phyloP scores from a whole-genome alignment of 2,797 vertebrate genomes.

The Takifugu ocellatus region DNA sequence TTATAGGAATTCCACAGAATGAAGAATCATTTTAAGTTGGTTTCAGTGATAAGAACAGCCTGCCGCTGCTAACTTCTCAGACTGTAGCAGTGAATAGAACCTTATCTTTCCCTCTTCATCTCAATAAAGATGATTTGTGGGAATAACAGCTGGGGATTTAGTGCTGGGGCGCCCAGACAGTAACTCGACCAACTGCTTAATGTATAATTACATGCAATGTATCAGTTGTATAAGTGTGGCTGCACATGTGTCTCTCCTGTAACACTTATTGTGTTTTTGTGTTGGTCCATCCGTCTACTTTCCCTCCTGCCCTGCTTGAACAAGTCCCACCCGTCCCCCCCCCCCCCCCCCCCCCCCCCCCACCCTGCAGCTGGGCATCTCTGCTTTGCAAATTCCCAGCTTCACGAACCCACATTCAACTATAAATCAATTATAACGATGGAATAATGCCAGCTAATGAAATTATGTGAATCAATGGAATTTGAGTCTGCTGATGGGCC shows the following conservation, averaged over 20 bases:
- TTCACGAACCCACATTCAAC: conserved; percentile 29
- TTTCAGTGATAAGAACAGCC: background rate
- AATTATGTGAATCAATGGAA: conserved; percentile 51
- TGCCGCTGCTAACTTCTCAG: background rate
- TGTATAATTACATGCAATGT: conserved; percentile 26
- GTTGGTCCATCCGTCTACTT: conserved; percentile 27
- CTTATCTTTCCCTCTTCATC: conserved; percentile 2
- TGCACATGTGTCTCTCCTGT: conserved; percentile 1
- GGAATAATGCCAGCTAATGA: conserved; percentile 38
- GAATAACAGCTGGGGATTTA: conserved; percentile 22
- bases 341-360: background rate
- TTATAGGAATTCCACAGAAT: background rate
- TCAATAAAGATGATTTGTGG: conserved; percentile 15
- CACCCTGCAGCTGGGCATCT: conserved; percentile 29
- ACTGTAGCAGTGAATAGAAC: background rate
- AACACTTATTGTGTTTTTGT: conserved; percentile 25
- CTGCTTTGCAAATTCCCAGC: conserved; percentile 22
- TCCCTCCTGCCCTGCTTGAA: conserved; percentile 19
- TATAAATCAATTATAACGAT: conserved; percentile 41
- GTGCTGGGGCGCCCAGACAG: background rate
- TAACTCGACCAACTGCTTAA: conserved; percentile 21
- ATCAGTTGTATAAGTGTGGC: conserved; percentile 5
- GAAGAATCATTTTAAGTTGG: background rate
- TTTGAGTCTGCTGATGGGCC: conserved; percentile 27
- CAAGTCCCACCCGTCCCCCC: background rate